Evolutionary conservation across 1,140 invertebrate genomes (phyloP), one percentile per base, ranked within the genome.

Genomic region (Papilio machaon): DNA sequence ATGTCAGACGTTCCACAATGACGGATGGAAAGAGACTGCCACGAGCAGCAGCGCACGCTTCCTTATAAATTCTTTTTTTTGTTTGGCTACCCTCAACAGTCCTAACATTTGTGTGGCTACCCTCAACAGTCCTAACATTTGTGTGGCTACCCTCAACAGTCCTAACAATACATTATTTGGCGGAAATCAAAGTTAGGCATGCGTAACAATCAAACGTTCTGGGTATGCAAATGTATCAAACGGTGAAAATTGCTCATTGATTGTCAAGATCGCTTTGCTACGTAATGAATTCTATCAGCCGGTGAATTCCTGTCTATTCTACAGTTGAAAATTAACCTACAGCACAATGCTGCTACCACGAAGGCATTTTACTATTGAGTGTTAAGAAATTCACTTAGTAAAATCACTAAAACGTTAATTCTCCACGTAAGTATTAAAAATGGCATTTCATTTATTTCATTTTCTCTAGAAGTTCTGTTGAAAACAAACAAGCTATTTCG

Each of bases 401-500:
- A 52, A 30, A 52, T 52, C 6, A 52, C 10, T 9, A 64, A 8
- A 23, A 8, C 58, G 0, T 23, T 8, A 15, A 64, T 23, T 64
- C 19, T 30, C 11, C 60, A 10, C 3, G n/a, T n/a, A 19, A 3
- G 2, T 64, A 30, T 64, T 23, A 64, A 64, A 19, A 23, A 10
- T 64, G 17, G 7, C 54, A n/a, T n/a, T 58, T n/a, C 1, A n/a
- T 58, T 58, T 58, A 58, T 67, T 35, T 67, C 60, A 67, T 67
- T 67, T 35, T 11, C 64, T 0, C 23, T 35, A 13, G 11, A 67
- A 67, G 30, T 35, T 67, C 64, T 9, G 64, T 67, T 67, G 64
- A 67, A 67, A 67, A 67, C 64, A 67, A 67, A 67, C 64, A 67
- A 67, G 23, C 11, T 67, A 23, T 64, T 64, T 23, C 64, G 64